Evolutionary conservation across 2,113 vertebrate genomes (phyloP).

Genomic region (Aptenodytes forsteri): DNA sequence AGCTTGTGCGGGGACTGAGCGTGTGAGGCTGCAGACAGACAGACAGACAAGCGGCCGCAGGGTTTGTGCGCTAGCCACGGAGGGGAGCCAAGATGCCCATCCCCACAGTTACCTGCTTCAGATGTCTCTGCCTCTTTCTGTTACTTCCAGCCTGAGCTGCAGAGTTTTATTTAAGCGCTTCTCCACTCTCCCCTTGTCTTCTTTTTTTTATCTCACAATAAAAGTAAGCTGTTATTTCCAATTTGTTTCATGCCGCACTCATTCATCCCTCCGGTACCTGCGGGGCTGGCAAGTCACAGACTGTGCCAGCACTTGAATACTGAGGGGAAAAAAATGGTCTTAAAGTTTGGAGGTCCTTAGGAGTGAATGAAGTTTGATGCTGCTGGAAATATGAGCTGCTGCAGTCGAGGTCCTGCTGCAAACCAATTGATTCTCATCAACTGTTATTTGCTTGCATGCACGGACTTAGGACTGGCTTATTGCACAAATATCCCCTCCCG

Average conservation of each 20-base stretch:
- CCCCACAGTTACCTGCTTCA: background rate
- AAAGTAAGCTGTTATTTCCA: background rate
- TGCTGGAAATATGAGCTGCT: background rate
- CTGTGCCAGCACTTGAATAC: background rate
- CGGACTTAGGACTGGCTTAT: background rate
- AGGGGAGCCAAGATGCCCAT: background rate
- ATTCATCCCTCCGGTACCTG: background rate
- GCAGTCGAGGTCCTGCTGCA: background rate
- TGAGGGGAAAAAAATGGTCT: background rate
- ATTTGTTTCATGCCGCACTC: background rate
- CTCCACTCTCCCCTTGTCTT: background rate
- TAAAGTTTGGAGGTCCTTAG: background rate
- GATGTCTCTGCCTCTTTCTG: background rate
- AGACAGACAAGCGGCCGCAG: background rate
- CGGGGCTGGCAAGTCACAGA: background rate
- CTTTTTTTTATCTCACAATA: background rate
- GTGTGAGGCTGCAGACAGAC: background rate
- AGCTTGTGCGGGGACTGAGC: rapidly evolving
- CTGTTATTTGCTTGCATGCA: background rate
- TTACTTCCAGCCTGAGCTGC: background rate
- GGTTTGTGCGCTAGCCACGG: background rate
- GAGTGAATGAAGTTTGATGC: background rate
- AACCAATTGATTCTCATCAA: background rate
- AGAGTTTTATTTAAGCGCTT: background rate
- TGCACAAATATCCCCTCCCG: background rate